Conservation (phyloP, 2,888 invertebrate genomes). For the Drosophila merina region DNA sequence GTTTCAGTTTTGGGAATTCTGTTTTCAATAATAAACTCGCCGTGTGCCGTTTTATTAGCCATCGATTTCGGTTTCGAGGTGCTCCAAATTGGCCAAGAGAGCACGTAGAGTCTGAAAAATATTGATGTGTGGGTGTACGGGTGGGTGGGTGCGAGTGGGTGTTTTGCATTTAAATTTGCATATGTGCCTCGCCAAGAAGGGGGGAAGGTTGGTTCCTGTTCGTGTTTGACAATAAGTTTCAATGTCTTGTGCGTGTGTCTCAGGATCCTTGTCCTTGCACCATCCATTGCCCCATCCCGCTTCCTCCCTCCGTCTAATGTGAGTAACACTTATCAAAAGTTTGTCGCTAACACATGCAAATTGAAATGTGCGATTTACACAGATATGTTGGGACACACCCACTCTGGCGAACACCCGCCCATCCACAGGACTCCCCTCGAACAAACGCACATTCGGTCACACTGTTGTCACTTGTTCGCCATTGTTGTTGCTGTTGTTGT, state of each 20-base stretch:
- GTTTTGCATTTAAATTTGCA: slow-evolving; percentile 26
- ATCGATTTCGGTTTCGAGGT: slow-evolving; percentile 20
- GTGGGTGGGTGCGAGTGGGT: slow-evolving; percentile 7
- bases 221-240: slow-evolving; percentile 75
- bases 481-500: background rate
- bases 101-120: slow-evolving; percentile 55
- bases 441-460: slow-evolving; percentile 36
- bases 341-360: slow-evolving; percentile 79
- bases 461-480: slow-evolving; percentile 43
- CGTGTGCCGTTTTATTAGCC: slow-evolving; percentile 27
- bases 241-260: slow-evolving; percentile 47
- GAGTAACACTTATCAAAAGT: slow-evolving; percentile 79
- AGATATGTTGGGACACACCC: slow-evolving; percentile 23
- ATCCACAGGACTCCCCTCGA: background rate
- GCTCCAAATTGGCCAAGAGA: slow-evolving; percentile 1
- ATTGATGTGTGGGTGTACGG: slow-evolving; percentile 20
- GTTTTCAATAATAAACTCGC: slow-evolving; percentile 22
- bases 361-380: slow-evolving; percentile 74
- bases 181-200: background rate
- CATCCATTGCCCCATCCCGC: background rate
- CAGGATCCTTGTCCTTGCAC: slow-evolving; percentile 10
- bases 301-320: slow-evolving; percentile 56
- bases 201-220: slow-evolving; percentile 34
- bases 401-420: slow-evolving; percentile 12
- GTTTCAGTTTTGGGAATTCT: slow-evolving; percentile 1